Conservation (phyloP, 2,797 vertebrate species). For the Pitangus sulphuratus region DNA sequence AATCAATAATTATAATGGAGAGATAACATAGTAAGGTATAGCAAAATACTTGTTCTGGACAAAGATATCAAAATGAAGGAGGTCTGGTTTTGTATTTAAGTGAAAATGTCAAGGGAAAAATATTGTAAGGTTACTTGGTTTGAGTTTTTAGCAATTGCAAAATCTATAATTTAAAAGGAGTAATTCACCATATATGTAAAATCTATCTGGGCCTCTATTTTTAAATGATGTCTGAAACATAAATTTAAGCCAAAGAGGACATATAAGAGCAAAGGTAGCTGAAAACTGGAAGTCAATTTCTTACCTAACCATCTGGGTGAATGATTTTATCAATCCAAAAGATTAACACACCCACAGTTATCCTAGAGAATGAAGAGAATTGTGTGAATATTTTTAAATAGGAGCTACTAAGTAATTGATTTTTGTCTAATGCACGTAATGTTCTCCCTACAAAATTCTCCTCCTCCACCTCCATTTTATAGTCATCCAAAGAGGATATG, state of each 20-base stretch:
- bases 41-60: background rate
- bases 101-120: background rate
- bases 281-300: background rate
- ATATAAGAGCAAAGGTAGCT: background rate
- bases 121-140: background rate
- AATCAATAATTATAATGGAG: background rate
- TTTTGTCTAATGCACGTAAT: slow-evolving; percentile 11
- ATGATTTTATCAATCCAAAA: background rate
- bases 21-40: background rate
- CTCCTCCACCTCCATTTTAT: background rate
- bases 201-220: background rate
- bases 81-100: background rate
- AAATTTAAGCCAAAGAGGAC: background rate
- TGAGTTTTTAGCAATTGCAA: rapidly evolving
- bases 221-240: background rate
- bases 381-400: slow-evolving; percentile 43
- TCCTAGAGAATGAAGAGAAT: slow-evolving; percentile 12
- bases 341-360: background rate
- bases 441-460: slow-evolving; percentile 27
- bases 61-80: background rate
- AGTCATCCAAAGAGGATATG: background rate
- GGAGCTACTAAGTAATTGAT: background rate
- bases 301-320: background rate
- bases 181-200: background rate
- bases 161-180: background rate